Percentiles rank a stretch among this genome's conserved stretches.
Evolutionary conservation across 92 coral and sea anemone genomes (phyloP).

Genomic region (Paramuricea clavata): DNA sequence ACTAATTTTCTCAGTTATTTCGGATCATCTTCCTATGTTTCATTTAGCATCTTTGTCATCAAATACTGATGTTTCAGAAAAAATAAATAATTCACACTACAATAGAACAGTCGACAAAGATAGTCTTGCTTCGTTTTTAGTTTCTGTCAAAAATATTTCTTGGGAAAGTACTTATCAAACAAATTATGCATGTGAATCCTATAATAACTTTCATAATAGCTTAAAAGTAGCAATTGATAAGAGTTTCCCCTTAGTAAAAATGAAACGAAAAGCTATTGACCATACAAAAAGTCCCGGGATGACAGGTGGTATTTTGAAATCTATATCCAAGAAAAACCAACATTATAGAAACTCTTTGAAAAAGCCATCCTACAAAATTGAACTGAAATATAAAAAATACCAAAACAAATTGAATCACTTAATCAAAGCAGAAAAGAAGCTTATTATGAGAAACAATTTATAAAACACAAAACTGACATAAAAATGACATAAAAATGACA

Average conservation of each 20-base stretch:
- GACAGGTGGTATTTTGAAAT: not conserved
- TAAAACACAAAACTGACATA: not conserved
- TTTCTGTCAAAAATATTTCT: not conserved
- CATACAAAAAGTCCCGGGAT: slow-evolving; percentile 6
- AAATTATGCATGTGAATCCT: not conserved
- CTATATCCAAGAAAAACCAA: not conserved
- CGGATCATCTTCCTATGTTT: not conserved
- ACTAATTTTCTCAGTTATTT: not conserved
- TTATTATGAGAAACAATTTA: not conserved
- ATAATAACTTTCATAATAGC: not conserved
- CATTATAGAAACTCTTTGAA: not conserved
- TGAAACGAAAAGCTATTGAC: too few species aligned
- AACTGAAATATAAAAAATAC: not conserved
- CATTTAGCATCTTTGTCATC: not conserved
- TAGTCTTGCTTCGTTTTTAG: not conserved
- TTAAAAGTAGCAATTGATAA: not conserved
- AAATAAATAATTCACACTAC: not conserved
- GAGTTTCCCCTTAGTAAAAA: not conserved
- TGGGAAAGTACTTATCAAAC: too few species aligned
- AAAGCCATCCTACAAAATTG: not conserved
- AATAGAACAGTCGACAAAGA: not conserved
- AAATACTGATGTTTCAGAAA: too few species aligned
- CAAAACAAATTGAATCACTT: slow-evolving; percentile 2
- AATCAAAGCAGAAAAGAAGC: not conserved
- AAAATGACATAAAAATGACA: too few species aligned